These are phyloP conservation scores for Pachypanchax playfairii DNA, from an alignment of 2,113 vertebrate genomes.

Conservation along the genomic window DNA sequence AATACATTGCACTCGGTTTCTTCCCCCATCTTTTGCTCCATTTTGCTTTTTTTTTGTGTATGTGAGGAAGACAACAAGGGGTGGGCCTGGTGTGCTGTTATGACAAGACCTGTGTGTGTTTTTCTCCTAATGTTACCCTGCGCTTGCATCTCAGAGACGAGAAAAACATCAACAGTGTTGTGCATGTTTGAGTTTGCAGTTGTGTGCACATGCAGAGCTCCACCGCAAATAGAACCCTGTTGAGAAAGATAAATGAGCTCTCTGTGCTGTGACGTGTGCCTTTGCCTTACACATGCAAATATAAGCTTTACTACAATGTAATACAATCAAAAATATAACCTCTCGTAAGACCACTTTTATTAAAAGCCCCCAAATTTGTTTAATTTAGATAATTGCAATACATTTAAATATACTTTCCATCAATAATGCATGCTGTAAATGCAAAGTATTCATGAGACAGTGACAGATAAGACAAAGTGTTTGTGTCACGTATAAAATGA, in stretches of 20 bases:
- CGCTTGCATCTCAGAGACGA: constrained; percentile 2
- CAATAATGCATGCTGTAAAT: constrained; percentile 22
- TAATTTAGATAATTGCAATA: neutral
- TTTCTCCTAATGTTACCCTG: constrained; percentile 16
- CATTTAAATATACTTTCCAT: constrained; percentile 12
- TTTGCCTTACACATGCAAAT: constrained; percentile 32
- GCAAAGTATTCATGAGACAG: constrained; percentile 13
- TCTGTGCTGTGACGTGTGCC: constrained; percentile 2
- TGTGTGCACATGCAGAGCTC: constrained; percentile 17
- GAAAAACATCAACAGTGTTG: neutral
- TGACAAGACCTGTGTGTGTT: constrained; percentile 9
- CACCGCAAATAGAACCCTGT: constrained; percentile 32
- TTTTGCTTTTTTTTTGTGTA: constrained; percentile 7
- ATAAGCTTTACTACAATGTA: constrained; percentile 26
- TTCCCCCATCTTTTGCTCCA: neutral
- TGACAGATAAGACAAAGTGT: neutral
- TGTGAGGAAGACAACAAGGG: constrained; percentile 9
- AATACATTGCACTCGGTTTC: constrained; percentile 27
- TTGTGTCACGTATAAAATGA: neutral
- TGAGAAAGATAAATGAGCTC: constrained; percentile 40
- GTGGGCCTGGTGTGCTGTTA: constrained; percentile 8
- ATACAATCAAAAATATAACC: constrained; percentile 51
- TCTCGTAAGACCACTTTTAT: neutral
- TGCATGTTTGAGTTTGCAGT: constrained; percentile 14
- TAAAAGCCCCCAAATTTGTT: neutral